Evolutionary conservation across 2,113 vertebrate genomes (phyloP), one percentile per base, ranked within the genome.

Genomic region (Pseudopipra pipra): DNA sequence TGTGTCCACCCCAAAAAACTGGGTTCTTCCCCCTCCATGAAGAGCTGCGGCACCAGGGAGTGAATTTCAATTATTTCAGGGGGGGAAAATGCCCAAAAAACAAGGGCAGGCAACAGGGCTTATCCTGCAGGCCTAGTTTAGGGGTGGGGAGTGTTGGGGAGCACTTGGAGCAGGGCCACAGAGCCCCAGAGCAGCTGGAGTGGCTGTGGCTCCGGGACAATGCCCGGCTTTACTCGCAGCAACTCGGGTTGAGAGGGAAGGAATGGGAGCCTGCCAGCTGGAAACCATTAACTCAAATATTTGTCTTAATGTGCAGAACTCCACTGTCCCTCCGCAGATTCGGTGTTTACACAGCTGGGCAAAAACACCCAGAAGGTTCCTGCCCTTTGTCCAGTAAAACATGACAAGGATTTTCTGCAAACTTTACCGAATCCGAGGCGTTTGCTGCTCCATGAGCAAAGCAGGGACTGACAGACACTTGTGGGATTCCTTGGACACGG

Each of bases 71-170:
- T 44, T 7, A 12, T 2, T 55, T 11, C 8, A 25, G 52, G 33
- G n/a, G 7, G 8, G 5, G n/a, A n/a, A n/a, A 44, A 3, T 4
- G 15, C 1, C 16, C 1, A 0, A 3, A 11, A 30, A 6, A 0
- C 20, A 9, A 3, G 6, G 5, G 37, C 43, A 2, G 76, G 67
- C 4, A 2, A 0, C 52, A 0, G 27, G 0, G 1, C 39, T 5
- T 0, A 12, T 14, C 8, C 68, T 1, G 37, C 47, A 10, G 3
- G 6, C 41, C 14, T 20, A 0, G 6, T 1, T 1, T 2, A 28
- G 74, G 8, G 11, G 30, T 4, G 30, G 16, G 54, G 11, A n/a
- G 73, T 1, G 9, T 1, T 5, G 68, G 55, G 62, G 31, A 33
- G 46, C 2, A 1, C 74, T 0, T 2, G 85, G 63, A 72, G 72